Evolutionary conservation across 2,888 invertebrate genomes (phyloP).

Genomic region (Creontiades dilutus): DNA sequence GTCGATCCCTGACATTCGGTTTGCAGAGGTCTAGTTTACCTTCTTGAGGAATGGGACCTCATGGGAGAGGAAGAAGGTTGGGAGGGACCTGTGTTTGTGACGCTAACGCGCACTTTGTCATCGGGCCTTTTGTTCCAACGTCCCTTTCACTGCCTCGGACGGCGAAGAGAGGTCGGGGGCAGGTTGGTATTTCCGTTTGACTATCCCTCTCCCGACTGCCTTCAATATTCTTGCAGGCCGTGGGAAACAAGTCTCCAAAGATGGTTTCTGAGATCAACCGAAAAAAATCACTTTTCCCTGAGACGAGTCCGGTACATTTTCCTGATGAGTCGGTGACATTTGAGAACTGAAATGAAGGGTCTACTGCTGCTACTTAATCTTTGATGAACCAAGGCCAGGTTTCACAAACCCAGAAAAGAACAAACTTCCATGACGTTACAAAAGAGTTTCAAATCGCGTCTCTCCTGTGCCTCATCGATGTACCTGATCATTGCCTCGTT

Average conservation of each 20-base stretch:
- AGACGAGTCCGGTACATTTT: not conserved
- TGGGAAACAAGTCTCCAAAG: slow-evolving; percentile 28
- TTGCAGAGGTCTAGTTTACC: slow-evolving; percentile 24
- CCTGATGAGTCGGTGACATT: not conserved
- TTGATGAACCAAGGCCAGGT: too few relatives aligned
- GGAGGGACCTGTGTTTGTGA: not conserved
- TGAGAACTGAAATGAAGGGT: not conserved
- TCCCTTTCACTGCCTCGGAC: slow-evolving; percentile 28
- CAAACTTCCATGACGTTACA: too few relatives aligned
- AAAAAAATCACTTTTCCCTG: not conserved
- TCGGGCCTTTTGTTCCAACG: slow-evolving; percentile 42
- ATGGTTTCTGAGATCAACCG: not conserved
- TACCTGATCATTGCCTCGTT: too few relatives aligned
- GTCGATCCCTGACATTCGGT: not conserved
- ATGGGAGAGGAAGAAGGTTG: not conserved
- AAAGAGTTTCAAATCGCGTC: too few relatives aligned
- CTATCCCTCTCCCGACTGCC: not conserved
- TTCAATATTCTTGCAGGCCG: slow-evolving; percentile 11
- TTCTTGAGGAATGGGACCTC: slow-evolving; percentile 9
- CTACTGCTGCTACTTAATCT: too few relatives aligned
- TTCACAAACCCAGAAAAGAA: too few relatives aligned
- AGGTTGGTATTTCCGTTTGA: slow-evolving; percentile 43
- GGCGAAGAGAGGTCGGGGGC: not conserved
- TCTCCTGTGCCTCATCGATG: too few relatives aligned
- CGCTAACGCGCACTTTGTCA: slow-evolving; percentile 57